Conservation (phyloP, 2,113 vertebrate species). For the Gopherus flavomarginatus region DNA sequence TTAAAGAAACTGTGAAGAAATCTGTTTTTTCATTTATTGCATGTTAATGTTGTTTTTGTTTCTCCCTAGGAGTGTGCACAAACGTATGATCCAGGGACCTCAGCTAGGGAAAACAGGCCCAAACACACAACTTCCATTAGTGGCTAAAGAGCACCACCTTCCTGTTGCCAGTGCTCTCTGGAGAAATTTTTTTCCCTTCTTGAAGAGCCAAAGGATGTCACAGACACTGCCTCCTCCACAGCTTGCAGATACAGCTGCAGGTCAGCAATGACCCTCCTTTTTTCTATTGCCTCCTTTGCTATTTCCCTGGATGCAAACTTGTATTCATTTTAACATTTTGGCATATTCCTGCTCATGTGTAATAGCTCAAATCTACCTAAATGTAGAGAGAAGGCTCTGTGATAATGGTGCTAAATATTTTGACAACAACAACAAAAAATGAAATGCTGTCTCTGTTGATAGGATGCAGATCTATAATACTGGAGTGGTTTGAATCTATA, state of each 20-base stretch:
- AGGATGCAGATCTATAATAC: neutral
- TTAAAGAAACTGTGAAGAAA: conserved; percentile 44
- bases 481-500: neutral
- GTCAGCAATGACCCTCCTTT: conserved; percentile 75
- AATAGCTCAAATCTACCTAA: neutral
- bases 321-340: neutral
- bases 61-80: conserved; percentile 83
- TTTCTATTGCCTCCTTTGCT: neutral
- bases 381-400: neutral
- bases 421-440: neutral
- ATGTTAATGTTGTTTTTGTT: conserved; percentile 64
- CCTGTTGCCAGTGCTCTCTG: conserved; percentile 89
- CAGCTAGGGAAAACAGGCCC: conserved; percentile 59
- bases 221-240: conserved; percentile 84
- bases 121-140: conserved; percentile 69
- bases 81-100: conserved; percentile 79
- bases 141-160: conserved; percentile 95
- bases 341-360: neutral
- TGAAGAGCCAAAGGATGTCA: conserved; percentile 90
- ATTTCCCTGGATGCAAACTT: neutral
- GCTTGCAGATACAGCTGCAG: conserved; percentile 93
- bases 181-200: conserved; percentile 93
- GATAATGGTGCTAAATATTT: conserved; percentile 19
- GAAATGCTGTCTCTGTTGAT: conserved; percentile 19
- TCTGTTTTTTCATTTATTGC: conserved; percentile 22